These are phyloP conservation scores for Pediacus dermestoides DNA, from an alignment of 2,888 invertebrate genomes.

Conservation along the genomic window DNA sequence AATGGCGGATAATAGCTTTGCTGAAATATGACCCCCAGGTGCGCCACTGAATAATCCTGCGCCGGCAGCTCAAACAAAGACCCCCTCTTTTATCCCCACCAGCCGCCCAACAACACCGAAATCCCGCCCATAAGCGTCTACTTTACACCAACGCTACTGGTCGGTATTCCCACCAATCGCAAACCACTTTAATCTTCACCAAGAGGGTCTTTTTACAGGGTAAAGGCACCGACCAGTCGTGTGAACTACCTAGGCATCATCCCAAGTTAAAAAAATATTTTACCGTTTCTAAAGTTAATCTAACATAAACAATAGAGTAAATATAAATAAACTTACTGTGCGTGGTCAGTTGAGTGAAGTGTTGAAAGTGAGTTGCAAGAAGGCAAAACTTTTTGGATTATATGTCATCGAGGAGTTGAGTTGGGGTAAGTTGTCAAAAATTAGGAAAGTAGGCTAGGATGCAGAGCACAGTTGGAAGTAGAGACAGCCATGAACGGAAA, in stretches of 20 bases:
- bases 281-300: too few species aligned
- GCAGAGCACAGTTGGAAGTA: constrained; percentile 27
- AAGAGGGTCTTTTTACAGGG: constrained; percentile 37
- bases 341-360: too few species aligned
- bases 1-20: constrained; percentile 16
- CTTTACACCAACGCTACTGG: constrained; percentile 30
- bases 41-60: constrained; percentile 27
- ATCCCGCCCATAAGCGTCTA: constrained; percentile 21
- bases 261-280: constrained; percentile 9
- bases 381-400: constrained; percentile 20
- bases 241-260: constrained; percentile 24
- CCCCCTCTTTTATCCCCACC: constrained; percentile 26
- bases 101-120: constrained; percentile 11
- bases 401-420: too few species aligned
- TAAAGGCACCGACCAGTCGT: constrained; percentile 35
- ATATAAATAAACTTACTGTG: too few species aligned
- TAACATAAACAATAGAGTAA: too few species aligned
- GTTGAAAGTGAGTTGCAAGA: constrained; percentile 15
- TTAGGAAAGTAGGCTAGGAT: too few species aligned
- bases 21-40: constrained; percentile 16
- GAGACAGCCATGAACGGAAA: constrained; percentile 41
- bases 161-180: constrained; percentile 33
- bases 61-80: constrained; percentile 15
- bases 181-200: constrained; percentile 28
- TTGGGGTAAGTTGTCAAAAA: too few species aligned